Base-by-base conservation (phyloP, 2,797 vertebrate genomes). In the Echiichthys vipera region DNA sequence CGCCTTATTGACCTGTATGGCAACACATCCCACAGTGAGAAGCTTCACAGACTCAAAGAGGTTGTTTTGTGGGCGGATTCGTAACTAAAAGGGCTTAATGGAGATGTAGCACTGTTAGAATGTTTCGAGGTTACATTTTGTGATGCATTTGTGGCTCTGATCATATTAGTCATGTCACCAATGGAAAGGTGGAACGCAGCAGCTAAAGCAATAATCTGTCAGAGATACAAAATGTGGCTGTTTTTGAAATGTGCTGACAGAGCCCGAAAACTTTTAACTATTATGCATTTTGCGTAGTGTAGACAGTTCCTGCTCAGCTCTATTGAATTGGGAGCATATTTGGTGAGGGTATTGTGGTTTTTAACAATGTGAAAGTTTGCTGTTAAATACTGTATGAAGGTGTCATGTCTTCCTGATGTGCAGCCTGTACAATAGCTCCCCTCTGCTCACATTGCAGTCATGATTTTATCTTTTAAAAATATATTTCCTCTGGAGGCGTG, bases 321-420 rank as follows among this genome's bases (percentile, higher is more conserved):
- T 46, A 7, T 58, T 37, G 24, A 64, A 68, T 18, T 43, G 5
- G 6, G 18, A 4, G 10, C 32, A 65, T 45, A 56, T 76, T 74
- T 32, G 40, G 17, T 63, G 20, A 49, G 11, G 7, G 24, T 42
- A 20, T 32, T 81, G 54, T 30, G 34, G 12, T 61, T 81, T 81
- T 73, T 49, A 53, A 71, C 30, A 59, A 66, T 42, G 15, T 72
- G 29, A 77, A 34, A 29, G 37, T 59, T 66, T 65, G 22, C 62
- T 70, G 24, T 78, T 74, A 66, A 77, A 83, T 34, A 32, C n/a
- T 78, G 37, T 61, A 63, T 64, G 39, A 58, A 7, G 25, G 9
- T 34, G 51, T 72, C 15, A 9, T 29, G 17, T 54, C 25, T 32
- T 54, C 34, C 55, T 32, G 24, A 73, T 71, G 53, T 46, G 15